These are phyloP conservation scores for Selenia dentaria DNA, from an alignment of 2,888 invertebrate species.

Conservation along the genomic window DNA sequence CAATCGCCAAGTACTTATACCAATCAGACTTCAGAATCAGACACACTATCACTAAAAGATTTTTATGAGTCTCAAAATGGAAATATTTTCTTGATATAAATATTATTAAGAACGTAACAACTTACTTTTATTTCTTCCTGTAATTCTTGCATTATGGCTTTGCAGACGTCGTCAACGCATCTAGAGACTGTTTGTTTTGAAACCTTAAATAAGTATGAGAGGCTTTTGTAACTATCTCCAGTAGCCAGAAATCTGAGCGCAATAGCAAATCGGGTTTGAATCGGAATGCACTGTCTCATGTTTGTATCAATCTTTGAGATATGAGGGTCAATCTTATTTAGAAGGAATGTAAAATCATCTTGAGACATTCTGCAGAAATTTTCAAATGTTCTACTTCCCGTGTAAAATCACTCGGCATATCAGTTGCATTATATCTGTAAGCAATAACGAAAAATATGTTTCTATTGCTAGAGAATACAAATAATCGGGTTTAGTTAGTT, in stretches of 20 bases:
- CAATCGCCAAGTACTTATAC: conserved; percentile 1
- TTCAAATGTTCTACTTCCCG: neutral
- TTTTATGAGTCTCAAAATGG: too few relatives aligned
- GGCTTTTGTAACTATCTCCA: too few relatives aligned
- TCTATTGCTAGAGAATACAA: neutral
- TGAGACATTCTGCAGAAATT: conserved; percentile 9
- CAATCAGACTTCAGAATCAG: neutral
- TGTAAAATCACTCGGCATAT: neutral
- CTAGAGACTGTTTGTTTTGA: conserved; percentile 8
- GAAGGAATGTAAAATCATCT: conserved; percentile 8
- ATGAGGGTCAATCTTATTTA: conserved; percentile 8
- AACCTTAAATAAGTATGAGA: conserved; percentile 8
- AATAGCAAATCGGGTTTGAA: conserved; percentile 7
- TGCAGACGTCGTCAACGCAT: conserved; percentile 6
- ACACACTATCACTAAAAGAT: neutral
- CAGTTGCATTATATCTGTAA: neutral
- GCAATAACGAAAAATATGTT: conserved; percentile 2
- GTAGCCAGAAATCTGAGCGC: conserved; percentile 7
- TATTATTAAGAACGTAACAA: conserved; percentile 8
- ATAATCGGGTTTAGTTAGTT: neutral
- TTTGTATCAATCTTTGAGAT: conserved; percentile 8
- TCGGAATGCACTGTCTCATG: conserved; percentile 7
- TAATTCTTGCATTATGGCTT: conserved; percentile 8
- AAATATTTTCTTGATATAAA: conserved; percentile 6
- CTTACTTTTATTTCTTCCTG: conserved; percentile 8